Percentiles rank a stretch among this genome's conserved stretches.
Evolutionary conservation across 2,888 invertebrate species (phyloP).

Genomic region (Calephelis perditalis): DNA sequence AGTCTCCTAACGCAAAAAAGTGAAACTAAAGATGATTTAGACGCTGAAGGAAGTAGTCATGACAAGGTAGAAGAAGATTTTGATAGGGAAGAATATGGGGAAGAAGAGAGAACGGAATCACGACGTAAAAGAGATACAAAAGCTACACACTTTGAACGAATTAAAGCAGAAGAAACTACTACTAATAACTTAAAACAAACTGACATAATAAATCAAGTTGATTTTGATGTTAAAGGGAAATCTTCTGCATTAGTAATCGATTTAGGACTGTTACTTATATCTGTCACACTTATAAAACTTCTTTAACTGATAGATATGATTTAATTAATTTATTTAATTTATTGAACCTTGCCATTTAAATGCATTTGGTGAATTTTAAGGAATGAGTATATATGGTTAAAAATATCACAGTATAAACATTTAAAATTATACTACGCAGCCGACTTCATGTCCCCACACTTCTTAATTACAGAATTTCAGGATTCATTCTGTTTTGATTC

Average conservation of each 20-base stretch:
- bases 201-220: slow-evolving; percentile 47
- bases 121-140: slow-evolving; percentile 51
- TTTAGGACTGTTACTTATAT: slow-evolving; percentile 41
- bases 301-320: slow-evolving; percentile 45
- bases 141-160: slow-evolving; percentile 51
- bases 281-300: slow-evolving; percentile 43
- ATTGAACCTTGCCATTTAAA: slow-evolving; percentile 66
- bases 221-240: slow-evolving; percentile 37
- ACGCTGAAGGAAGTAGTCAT: slow-evolving; percentile 46
- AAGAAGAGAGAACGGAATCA: slow-evolving; percentile 33
- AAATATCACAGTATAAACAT: background rate
- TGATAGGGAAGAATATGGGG: slow-evolving; percentile 36
- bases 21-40: slow-evolving; percentile 41
- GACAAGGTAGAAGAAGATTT: slow-evolving; percentile 35
- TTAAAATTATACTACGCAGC: background rate
- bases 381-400: background rate
- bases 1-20: slow-evolving; percentile 50
- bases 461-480: no score
- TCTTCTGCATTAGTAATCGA: slow-evolving; percentile 27
- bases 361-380: slow-evolving; percentile 53
- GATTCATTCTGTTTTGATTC: no score
- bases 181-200: slow-evolving; percentile 37
- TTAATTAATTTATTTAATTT: slow-evolving; percentile 65
- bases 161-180: slow-evolving; percentile 45
- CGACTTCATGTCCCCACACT: background rate